Base-by-base conservation (phyloP, 2,888 invertebrate genomes). In the Ecliptopera silaceata region DNA sequence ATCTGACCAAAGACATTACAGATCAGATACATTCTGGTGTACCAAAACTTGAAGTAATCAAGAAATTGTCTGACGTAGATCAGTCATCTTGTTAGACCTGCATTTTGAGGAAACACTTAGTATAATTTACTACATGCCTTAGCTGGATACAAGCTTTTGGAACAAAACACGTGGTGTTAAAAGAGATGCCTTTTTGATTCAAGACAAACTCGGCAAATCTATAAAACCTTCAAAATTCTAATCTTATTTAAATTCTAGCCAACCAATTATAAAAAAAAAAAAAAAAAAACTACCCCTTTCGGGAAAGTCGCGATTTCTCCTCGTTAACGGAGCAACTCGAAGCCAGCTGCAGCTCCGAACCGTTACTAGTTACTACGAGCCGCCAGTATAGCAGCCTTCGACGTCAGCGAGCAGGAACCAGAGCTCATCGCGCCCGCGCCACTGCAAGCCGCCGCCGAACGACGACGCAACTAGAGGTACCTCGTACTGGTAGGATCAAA, bases 31-130 rank as follows among this genome's bases (percentile, higher is more conserved):
- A 52, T 12, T 2, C 3, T 8, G 31, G 38, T 3, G 3, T 45
- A 1, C 15, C 4, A 2, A 51, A 51, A 18, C 1, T 51, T 15
- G 44, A 44, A n/a, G 29, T 51, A 4, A 31, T 51, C 0, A 51
- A 38, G 12, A 51, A 17, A 13, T n/a, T 49, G 8, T 41, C 49
- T 6, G 49, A 49, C 32, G n/a, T 42, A 3, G 20, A 15, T 15
- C 50, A 50, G 20, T n/a, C n/a, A 31, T 50, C 12, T 22, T 50
- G 4, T 15, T 50, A 13, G 50, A 50, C 12, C 15, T 43, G 4
- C 42, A 29, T 29, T 29, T 29, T 11, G 29, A 29, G 11, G 10
- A 29, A 6, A 29, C 29, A 10, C 6, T 10, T 6, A 29, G 10
- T 29, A 6, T 10, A 29, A 29, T 3, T 10, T 29, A 10, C 10